Evolutionary conservation across 2,888 invertebrate genomes (phyloP).

Genomic region (Ophion slaviceki): DNA sequence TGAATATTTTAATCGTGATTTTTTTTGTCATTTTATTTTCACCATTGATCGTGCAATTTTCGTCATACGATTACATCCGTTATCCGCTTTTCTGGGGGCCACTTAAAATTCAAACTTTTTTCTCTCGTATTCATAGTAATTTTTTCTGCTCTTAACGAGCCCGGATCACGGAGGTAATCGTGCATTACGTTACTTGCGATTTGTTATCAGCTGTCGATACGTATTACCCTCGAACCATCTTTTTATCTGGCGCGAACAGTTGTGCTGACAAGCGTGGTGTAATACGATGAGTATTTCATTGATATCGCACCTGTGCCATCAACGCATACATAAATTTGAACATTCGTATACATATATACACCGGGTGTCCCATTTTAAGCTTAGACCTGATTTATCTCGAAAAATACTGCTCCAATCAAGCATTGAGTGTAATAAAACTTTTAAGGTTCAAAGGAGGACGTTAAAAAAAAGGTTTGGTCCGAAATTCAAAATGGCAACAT

Average conservation of each 20-base stretch:
- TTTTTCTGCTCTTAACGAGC: slow-evolving; percentile 3
- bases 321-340: slow-evolving; percentile 6
- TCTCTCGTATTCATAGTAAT: not conserved
- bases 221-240: not conserved
- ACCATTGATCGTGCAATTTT: not conserved
- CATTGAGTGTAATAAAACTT: too few species aligned
- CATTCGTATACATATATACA: not conserved
- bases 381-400: too few species aligned
- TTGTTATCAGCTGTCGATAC: slow-evolving; percentile 28
- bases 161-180: not conserved
- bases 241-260: slow-evolving; percentile 27
- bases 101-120: not conserved
- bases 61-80: too few species aligned
- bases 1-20: not conserved
- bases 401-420: too few species aligned
- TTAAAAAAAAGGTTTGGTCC: too few species aligned
- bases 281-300: slow-evolving; percentile 28
- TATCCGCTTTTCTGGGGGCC: too few species aligned
- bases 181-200: slow-evolving; percentile 3
- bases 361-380: too few species aligned
- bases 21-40: not conserved
- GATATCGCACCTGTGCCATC: not conserved
- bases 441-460: too few species aligned
- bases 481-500: too few species aligned
- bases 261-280: slow-evolving; percentile 46